Evolutionary conservation across 2,888 invertebrate genomes (phyloP).

Genomic region (Tetrapedia diversipes): DNA sequence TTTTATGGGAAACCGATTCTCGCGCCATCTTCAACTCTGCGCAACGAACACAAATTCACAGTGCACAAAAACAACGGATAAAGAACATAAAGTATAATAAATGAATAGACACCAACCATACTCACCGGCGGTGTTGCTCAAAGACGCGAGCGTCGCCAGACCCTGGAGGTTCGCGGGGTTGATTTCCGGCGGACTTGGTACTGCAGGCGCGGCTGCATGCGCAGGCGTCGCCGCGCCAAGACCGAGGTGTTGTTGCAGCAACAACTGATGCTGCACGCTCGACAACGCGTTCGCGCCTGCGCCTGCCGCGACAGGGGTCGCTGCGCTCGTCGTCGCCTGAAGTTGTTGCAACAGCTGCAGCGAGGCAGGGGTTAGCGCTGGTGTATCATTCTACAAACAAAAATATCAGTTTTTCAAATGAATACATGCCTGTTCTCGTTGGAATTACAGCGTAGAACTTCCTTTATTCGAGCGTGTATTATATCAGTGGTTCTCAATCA

Average conservation of each 20-base stretch:
- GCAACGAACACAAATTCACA: neutral
- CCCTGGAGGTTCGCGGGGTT: conserved; percentile 85
- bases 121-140: conserved; percentile 81
- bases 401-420: conserved; percentile 5
- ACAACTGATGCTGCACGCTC: conserved; percentile 81
- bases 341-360: conserved; percentile 83
- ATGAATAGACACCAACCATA: conserved; percentile 75
- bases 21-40: too few relatives aligned
- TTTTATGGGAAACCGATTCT: too few relatives aligned
- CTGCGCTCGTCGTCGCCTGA: conserved; percentile 83
- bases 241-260: conserved; percentile 83
- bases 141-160: conserved; percentile 86
- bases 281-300: conserved; percentile 82
- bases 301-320: conserved; percentile 78
- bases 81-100: conserved; percentile 2
- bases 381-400: conserved; percentile 77
- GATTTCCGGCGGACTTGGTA: conserved; percentile 82
- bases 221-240: conserved; percentile 84
- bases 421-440: too few relatives aligned
- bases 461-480: too few relatives aligned
- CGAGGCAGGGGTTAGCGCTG: conserved; percentile 81
- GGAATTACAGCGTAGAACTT: too few relatives aligned
- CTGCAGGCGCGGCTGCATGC: conserved; percentile 80
- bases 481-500: too few relatives aligned
- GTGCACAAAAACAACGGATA: neutral